Percentiles rank a stretch among this genome's conserved stretches.
Evolutionary conservation across 2,113 vertebrate genomes (phyloP).

Genomic region (Thymallus thymallus): DNA sequence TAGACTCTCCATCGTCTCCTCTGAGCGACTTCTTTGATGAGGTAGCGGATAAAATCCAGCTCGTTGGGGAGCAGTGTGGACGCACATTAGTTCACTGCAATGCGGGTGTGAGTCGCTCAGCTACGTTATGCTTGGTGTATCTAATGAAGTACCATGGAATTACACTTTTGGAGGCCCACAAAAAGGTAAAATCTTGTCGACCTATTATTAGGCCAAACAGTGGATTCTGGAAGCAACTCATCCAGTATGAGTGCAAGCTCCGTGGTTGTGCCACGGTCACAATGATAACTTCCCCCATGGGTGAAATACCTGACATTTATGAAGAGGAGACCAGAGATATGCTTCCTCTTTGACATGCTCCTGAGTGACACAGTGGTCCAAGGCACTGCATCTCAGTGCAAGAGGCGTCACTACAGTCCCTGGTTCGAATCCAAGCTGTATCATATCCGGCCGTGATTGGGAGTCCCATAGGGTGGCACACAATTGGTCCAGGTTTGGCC

Average conservation of each 20-base stretch:
- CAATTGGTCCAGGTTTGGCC: too few species aligned
- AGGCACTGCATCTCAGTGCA: too few species aligned
- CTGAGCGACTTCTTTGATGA: constrained; percentile 66
- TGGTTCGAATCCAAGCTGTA: too few species aligned
- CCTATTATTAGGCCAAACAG: constrained; percentile 69
- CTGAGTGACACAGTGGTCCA: too few species aligned
- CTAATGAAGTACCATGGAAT: constrained; percentile 65
- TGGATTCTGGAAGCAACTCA: constrained; percentile 77
- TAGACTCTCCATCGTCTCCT: constrained; percentile 57
- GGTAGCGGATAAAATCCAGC: constrained; percentile 64
- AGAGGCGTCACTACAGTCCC: too few species aligned
- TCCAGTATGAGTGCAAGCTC: constrained; percentile 66
- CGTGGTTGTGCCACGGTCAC: constrained; percentile 61
- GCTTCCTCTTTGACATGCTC: constrained; percentile 61
- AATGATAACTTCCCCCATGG: constrained; percentile 67
- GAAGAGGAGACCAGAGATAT: constrained; percentile 60
- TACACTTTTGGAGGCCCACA: constrained; percentile 66
- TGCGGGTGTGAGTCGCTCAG: constrained; percentile 75
- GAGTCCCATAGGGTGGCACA: too few species aligned
- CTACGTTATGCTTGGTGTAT: constrained; percentile 72
- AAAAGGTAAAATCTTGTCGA: constrained; percentile 54
- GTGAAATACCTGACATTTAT: constrained; percentile 73
- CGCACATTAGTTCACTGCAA: constrained; percentile 73
- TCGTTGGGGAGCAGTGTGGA: constrained; percentile 8
- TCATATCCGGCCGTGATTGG: too few species aligned